A percentile compares a stretch with the other conserved stretches of the same genome.
Evolutionary conservation across 2,797 vertebrate species (phyloP).

Genomic region (Schizothorax lantsangensis): DNA sequence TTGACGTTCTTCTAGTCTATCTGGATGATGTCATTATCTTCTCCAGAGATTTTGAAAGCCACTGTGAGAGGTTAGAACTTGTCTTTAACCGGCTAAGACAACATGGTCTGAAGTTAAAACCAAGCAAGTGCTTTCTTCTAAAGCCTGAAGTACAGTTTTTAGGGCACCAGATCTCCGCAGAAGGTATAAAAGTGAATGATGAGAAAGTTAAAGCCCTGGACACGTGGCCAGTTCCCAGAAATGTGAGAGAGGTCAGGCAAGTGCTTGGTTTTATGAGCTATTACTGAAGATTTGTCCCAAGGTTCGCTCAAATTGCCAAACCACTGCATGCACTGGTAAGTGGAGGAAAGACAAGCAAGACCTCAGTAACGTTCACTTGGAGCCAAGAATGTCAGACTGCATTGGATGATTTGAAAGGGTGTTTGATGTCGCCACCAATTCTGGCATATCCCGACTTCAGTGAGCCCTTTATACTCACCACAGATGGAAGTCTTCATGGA

Average conservation of each 20-base stretch:
- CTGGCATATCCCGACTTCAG: conserved; percentile 46
- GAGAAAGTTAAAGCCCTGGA: conserved; percentile 39
- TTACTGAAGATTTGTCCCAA: conserved; percentile 37
- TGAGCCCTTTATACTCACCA: conserved; percentile 25
- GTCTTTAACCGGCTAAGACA: conserved; percentile 16
- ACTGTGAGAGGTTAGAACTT: conserved; percentile 37
- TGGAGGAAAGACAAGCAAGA: neutral
- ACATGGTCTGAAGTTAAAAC: conserved; percentile 50
- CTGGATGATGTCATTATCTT: neutral
- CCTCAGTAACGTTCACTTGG: neutral
- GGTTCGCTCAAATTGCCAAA: conserved; percentile 28
- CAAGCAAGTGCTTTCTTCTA: conserved; percentile 39
- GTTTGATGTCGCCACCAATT: conserved; percentile 13
- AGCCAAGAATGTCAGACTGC: neutral
- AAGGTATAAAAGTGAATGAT: neutral
- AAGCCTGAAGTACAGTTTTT: conserved; percentile 45
- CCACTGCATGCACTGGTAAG: conserved; percentile 17
- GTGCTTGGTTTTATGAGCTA: conserved; percentile 55
- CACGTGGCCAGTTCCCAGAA: conserved; percentile 16
- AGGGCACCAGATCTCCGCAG: conserved; percentile 31
- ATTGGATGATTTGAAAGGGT: conserved; percentile 11
- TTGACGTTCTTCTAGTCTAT: conserved; percentile 2
- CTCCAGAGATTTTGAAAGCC: neutral
- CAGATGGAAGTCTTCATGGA: conserved; percentile 35
- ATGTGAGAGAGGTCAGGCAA: conserved; percentile 34